Percentiles rank a stretch among this genome's conserved stretches.
phyloP scores from a whole-genome alignment of 2,797 vertebrate species.

The Gobio occitaniae region DNA sequence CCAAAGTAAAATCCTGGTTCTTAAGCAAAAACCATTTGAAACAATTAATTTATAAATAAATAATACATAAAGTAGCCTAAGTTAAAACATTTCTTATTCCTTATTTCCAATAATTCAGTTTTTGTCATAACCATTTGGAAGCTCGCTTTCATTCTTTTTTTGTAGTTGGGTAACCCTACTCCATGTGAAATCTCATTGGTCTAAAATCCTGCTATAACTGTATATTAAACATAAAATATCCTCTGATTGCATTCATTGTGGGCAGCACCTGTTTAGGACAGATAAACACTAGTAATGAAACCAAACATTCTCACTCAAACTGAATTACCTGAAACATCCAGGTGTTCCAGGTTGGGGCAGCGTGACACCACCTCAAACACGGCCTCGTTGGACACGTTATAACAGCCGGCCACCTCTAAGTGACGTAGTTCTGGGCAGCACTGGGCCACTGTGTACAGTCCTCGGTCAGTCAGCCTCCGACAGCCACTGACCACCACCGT shows the following conservation, averaged over 20 bases:
- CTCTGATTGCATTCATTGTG: neutral
- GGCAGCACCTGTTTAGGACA: neutral
- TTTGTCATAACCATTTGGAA: neutral
- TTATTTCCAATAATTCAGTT: neutral
- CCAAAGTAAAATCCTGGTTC: neutral
- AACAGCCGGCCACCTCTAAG: constrained; percentile 87
- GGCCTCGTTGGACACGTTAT: constrained; percentile 89
- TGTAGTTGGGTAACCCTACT: neutral
- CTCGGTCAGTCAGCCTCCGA: constrained; percentile 87
- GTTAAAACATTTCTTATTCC: neutral
- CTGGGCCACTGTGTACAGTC: constrained; percentile 88
- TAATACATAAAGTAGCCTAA: neutral
- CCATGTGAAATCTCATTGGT: neutral
- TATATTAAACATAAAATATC: neutral
- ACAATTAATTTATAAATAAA: neutral
- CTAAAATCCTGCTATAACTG: neutral
- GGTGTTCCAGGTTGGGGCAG: constrained; percentile 88
- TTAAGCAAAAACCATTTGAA: neutral
- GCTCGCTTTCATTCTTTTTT: neutral
- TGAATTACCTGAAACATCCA: constrained; percentile 87
- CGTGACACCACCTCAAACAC: constrained; percentile 89
- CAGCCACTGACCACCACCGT: constrained; percentile 86
- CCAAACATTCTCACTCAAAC: neutral
- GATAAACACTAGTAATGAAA: neutral
- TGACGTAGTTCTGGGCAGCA: constrained; percentile 86